These are phyloP conservation scores for Daphoenositta chrysoptera DNA, from an alignment of 2,113 vertebrate species.

Conservation along the genomic window DNA sequence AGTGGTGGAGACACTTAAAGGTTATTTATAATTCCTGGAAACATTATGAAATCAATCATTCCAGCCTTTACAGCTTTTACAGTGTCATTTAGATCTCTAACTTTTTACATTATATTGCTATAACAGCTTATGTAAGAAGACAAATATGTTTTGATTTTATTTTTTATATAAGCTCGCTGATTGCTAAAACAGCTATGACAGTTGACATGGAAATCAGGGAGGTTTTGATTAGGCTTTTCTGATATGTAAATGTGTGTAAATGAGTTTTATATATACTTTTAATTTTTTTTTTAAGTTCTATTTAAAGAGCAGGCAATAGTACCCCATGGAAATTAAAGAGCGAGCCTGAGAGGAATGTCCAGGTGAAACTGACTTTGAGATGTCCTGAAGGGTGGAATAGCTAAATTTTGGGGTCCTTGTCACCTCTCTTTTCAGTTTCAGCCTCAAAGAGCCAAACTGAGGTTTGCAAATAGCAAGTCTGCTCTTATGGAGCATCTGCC, in stretches of 20 bases:
- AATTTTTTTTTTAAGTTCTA: not conserved
- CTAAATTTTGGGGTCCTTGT: not conserved
- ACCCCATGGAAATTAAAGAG: not conserved
- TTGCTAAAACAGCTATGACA: constrained; percentile 26
- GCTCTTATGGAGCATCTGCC: not conserved
- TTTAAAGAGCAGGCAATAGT: not conserved
- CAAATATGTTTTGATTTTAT: constrained; percentile 23
- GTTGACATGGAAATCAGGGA: constrained; percentile 29
- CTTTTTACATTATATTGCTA: not conserved
- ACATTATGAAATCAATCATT: constrained; percentile 29
- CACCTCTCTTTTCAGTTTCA: not conserved
- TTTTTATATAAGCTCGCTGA: constrained; percentile 21
- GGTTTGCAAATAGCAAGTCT: not conserved
- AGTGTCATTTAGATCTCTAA: not conserved
- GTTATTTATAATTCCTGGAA: constrained; percentile 43
- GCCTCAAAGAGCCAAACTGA: not conserved
- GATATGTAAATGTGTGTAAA: constrained; percentile 48
- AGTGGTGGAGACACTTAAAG: not conserved
- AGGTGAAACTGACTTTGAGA: not conserved
- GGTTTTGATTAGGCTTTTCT: constrained; percentile 51
- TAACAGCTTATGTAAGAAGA: constrained; percentile 24
- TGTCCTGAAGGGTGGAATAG: not conserved
- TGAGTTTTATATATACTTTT: not conserved
- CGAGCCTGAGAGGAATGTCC: not conserved
- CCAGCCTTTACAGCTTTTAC: not conserved